A percentile compares a stretch with the other conserved stretches of the same genome.
These are phyloP conservation scores for Pygoscelis adeliae DNA, from an alignment of 2,113 vertebrate genomes.

Conservation along the genomic window DNA sequence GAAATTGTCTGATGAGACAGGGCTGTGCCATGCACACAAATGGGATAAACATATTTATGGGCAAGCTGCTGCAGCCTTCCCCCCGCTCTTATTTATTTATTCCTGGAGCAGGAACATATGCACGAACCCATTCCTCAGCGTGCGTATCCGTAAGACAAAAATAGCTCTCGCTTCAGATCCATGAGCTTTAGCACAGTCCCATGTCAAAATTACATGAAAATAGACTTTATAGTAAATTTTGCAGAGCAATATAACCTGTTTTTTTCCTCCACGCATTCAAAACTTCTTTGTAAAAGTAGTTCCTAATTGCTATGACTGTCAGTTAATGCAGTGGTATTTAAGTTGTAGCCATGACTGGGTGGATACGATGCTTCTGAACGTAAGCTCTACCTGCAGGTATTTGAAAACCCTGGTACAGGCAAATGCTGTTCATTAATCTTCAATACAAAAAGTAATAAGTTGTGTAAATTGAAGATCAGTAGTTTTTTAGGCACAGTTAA, in stretches of 20 bases:
- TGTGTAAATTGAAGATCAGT: background rate
- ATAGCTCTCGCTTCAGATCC: background rate
- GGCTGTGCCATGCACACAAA: background rate
- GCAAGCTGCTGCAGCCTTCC: background rate
- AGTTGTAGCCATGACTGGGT: background rate
- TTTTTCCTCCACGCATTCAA: fast-evolving
- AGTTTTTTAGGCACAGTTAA: background rate
- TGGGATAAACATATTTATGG: background rate
- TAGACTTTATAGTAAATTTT: slow-evolving; percentile 20
- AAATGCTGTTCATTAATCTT: slow-evolving; percentile 2
- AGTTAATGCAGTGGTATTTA: background rate
- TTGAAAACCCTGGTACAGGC: background rate
- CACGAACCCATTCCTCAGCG: background rate
- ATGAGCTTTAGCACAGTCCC: background rate
- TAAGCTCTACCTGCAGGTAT: background rate
- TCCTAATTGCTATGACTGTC: background rate
- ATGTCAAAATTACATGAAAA: slow-evolving; percentile 4
- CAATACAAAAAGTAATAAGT: background rate
- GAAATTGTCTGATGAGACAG: background rate
- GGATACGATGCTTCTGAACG: background rate
- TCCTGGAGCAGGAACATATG: background rate
- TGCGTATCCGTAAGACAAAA: background rate
- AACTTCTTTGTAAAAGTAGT: background rate
- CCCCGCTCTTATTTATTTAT: background rate
- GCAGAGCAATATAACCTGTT: background rate